Base-by-base conservation (phyloP, 2,113 vertebrate genomes). In the Erythrocercus mccallii region DNA sequence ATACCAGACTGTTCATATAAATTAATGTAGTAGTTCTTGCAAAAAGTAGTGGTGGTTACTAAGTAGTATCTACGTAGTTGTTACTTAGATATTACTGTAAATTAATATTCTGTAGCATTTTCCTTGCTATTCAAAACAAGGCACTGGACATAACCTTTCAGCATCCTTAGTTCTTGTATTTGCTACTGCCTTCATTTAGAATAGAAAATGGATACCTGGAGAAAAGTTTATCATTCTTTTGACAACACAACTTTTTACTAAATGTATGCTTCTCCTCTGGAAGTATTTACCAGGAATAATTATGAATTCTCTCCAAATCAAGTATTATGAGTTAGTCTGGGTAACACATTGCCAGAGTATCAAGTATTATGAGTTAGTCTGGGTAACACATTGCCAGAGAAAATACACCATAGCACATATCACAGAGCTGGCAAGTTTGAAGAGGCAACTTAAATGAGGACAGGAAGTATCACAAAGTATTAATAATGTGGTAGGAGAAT, bases 311-410 rank as follows among this genome's bases (percentile, higher is more conserved):
- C 17, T 70, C 23, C 28, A 70, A 60, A 19, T 30, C 35, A 88
- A 47, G 38, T 28, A 72, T 37, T 70, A 48, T 0, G 0, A 25
- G 6, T 48, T 68, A 70, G 20, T 23, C 37, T 92, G 30, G 7
- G 22, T 51, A 80, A 30, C 17, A 8, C 18, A 38, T 12, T 45
- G 42, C 18, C 56, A 57, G 17, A 68, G 57, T n/a, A 19, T 30
- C 35, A 88, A 47, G 38, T 28, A 72, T 37, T 70, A 48, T 0
- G 0, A 25, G 6, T 48, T 68, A 70, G 20, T 23, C 37, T 92
- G 30, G 7, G 22, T 51, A 80, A 30, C 17, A 8, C 18, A 38
- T 12, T 45, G 42, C 18, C 56, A 57, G 17, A 68, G 57, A 35
- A 44, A 81, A 69, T 25, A 72, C 22, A 86, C 8, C 14, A 65